Conservation (phyloP, 1,140 invertebrate species). For the Scaptomyza pallida region DNA sequence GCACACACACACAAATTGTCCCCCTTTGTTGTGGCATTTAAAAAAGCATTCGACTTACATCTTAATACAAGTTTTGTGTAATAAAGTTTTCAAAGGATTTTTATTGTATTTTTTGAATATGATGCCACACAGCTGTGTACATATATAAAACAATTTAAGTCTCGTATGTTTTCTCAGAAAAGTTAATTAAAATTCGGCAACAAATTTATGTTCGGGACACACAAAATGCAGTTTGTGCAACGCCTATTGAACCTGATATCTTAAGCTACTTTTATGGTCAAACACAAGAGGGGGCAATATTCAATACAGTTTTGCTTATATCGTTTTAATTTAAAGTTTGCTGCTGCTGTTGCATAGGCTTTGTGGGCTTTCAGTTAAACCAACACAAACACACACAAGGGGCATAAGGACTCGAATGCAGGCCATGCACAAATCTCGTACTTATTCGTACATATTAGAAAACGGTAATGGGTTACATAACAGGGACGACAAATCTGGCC, state of each 20-base stretch:
- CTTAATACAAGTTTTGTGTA: no score
- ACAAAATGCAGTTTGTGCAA: neutral
- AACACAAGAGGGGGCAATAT: no score
- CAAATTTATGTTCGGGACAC: no score
- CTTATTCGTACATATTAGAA: constrained; percentile 9
- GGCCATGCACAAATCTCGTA: constrained; percentile 12
- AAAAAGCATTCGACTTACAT: neutral
- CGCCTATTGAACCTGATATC: neutral
- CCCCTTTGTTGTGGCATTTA: constrained; percentile 4
- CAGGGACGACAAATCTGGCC: neutral
- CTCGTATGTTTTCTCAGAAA: no score
- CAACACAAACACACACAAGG: neutral
- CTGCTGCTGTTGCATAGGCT: no score
- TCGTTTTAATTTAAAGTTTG: no score
- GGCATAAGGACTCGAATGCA: neutral
- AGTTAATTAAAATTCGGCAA: no score
- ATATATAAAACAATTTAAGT: neutral
- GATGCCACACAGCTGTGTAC: neutral
- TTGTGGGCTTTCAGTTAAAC: neutral
- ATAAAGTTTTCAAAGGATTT: neutral
- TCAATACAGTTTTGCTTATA: no score
- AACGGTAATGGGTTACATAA: neutral
- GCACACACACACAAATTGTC: constrained; percentile 11
- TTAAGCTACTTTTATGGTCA: neutral
- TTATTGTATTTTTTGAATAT: constrained; percentile 3